Percentiles rank a stretch among this genome's conserved stretches.
phyloP scores from a whole-genome alignment of 1,140 invertebrate species.

The Maconellicoccus hirsutus region DNA sequence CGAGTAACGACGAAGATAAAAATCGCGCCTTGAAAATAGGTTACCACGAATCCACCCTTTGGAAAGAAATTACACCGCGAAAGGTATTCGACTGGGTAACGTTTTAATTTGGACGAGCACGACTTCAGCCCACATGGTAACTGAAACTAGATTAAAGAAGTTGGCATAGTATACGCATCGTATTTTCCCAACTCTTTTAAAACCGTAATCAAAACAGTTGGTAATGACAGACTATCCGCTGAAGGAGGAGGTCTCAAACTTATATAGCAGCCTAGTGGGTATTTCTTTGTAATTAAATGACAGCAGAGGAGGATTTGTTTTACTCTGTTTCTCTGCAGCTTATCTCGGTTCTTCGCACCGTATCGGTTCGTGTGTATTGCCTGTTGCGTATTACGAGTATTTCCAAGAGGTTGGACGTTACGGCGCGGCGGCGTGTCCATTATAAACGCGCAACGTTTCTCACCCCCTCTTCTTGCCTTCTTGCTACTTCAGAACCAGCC shows the following conservation, averaged over 20 bases:
- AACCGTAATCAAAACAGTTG: constrained; percentile 14
- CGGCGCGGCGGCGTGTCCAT: not conserved
- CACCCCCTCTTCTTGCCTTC: not conserved
- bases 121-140: not conserved
- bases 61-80: too few relatives aligned
- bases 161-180: not conserved
- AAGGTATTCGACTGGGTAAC: too few relatives aligned
- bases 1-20: too few relatives aligned
- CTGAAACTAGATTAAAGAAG: not conserved
- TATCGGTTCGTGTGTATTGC: not conserved
- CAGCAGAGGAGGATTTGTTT: constrained; percentile 11
- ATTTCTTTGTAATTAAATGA: constrained; percentile 20
- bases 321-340: not conserved
- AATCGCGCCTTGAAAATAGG: too few relatives aligned
- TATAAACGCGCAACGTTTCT: not conserved
- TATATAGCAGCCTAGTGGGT: constrained; percentile 11
- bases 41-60: too few relatives aligned
- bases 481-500: not conserved
- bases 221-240: constrained; percentile 1
- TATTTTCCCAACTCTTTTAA: not conserved
- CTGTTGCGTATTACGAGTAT: too few relatives aligned
- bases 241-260: not conserved
- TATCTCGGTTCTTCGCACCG: not conserved
- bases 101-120: too few relatives aligned
- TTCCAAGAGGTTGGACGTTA: too few relatives aligned